Base-by-base conservation (phyloP, 2,888 invertebrate species). In the Drosophila tanythrix region DNA sequence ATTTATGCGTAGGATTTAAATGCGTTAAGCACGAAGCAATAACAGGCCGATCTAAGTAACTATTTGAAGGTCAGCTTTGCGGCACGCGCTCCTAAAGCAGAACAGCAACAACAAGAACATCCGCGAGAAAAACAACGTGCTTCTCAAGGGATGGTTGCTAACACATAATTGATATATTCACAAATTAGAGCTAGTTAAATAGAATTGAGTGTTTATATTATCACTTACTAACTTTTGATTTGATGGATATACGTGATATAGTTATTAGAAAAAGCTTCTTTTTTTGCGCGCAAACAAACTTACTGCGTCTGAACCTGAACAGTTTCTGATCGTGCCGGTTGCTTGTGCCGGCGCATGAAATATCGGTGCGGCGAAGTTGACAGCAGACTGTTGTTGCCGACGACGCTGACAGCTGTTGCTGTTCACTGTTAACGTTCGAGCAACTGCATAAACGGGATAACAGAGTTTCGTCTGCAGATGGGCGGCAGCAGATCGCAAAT, bases 301-400 rank as follows among this genome's bases (percentile, higher is more conserved):
- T 76, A 79, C 79, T 70, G 53, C 46, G n/a, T 3, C 40, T 48
- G 61, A 48, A 43, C 50, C 60, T 46, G 84, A 88, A 79, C 40
- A 69, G 63, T 51, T 60, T 89, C 89, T 85, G 84, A 79, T 81
- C 76, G 84, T 18, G n/a, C 43, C 2, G n/a, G 62, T 36, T 25
- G 65, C 25, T 25, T 58, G 18, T 38, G 36, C 15, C 48, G 48
- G 40, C 57, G 31, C 15, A 51, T 25, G 25, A 51, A 31, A n/a
- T 57, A 40, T 6, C 50, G 43, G 33, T 56, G 18, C 60, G 59
- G 59, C 61, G 60, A 59, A 74, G 56, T 68, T 68, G 43, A 56
- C 51, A 48, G 50, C 53, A 51, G 62, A 33, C 27, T 29, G 70
- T 51, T 61, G 60, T 35, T 52, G 52, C 3, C 10, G 35, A 15